Conservation (phyloP, 2,888 invertebrate species). For the Phania funesta region DNA sequence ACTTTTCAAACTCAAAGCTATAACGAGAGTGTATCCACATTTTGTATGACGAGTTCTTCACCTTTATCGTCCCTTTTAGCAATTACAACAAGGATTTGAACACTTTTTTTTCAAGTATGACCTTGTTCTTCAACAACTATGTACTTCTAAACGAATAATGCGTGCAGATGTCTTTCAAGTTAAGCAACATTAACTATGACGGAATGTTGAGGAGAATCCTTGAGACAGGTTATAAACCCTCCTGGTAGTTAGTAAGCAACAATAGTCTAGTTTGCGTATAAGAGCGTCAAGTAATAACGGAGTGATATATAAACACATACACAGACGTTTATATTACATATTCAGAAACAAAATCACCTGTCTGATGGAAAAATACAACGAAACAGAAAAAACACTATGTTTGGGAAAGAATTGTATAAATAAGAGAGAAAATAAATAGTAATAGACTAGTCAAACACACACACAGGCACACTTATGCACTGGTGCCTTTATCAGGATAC, state of each 20-base stretch:
- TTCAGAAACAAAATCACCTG: conserved; percentile 60
- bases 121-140: conserved; percentile 30
- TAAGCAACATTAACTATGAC: conserved; percentile 48
- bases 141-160: neutral
- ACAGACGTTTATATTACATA: conserved; percentile 31
- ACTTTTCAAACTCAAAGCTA: too few species aligned
- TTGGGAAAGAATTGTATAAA: conserved; percentile 15
- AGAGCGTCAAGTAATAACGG: conserved; percentile 4
- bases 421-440: neutral
- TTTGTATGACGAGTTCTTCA: too few species aligned
- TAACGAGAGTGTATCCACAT: too few species aligned
- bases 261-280: conserved; percentile 32
- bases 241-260: conserved; percentile 36
- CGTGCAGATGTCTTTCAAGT: neutral
- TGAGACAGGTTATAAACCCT: conserved; percentile 57
- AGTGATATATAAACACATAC: neutral
- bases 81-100: conserved; percentile 11
- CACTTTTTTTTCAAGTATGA: conserved; percentile 9
- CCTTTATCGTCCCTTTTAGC: neutral
- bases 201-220: conserved; percentile 52
- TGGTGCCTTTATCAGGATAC: conserved; percentile 51
- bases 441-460: neutral
- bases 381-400: conserved; percentile 22
- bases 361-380: conserved; percentile 29
- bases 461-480: conserved; percentile 16